A percentile compares a stretch with the other conserved stretches of the same genome.
phyloP scores from a whole-genome alignment of 2,113 vertebrate species.

The Regulus satrapa region DNA sequence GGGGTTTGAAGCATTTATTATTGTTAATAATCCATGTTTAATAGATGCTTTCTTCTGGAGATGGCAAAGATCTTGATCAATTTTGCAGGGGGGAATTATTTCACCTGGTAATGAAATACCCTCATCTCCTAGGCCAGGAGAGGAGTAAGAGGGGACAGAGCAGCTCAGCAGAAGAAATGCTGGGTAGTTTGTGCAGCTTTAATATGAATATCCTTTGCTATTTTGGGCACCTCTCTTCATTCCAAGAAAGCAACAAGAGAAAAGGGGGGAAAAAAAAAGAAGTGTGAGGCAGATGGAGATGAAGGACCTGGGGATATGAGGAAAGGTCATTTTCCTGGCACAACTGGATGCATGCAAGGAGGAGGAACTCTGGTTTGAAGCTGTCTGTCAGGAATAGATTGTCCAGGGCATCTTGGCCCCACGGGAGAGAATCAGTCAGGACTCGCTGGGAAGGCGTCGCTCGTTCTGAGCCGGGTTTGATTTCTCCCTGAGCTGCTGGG shows the following conservation, averaged over 20 bases:
- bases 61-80: not conserved
- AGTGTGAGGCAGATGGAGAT: not conserved
- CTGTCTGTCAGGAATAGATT: not conserved
- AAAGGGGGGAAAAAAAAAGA: no score
- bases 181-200: not conserved
- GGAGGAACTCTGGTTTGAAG: not conserved
- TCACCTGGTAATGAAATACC: not conserved
- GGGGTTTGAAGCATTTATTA: slow-evolving; percentile 26
- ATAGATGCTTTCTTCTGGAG: not conserved
- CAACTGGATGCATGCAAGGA: not conserved
- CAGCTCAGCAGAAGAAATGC: not conserved
- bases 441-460: not conserved
- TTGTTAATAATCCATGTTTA: slow-evolving; percentile 30
- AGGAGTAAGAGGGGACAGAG: not conserved
- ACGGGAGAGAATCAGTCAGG: not conserved
- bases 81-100: not conserved
- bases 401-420: not conserved
- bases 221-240: not conserved
- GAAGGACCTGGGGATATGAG: not conserved
- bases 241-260: not conserved
- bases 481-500: not conserved
- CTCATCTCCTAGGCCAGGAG: not conserved
- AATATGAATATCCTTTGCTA: not conserved
- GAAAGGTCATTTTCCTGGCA: not conserved
- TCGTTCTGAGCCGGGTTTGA: not conserved